These are phyloP conservation scores for Pogonocichla stellata DNA, from an alignment of 2,113 vertebrate species.

Conservation along the genomic window DNA sequence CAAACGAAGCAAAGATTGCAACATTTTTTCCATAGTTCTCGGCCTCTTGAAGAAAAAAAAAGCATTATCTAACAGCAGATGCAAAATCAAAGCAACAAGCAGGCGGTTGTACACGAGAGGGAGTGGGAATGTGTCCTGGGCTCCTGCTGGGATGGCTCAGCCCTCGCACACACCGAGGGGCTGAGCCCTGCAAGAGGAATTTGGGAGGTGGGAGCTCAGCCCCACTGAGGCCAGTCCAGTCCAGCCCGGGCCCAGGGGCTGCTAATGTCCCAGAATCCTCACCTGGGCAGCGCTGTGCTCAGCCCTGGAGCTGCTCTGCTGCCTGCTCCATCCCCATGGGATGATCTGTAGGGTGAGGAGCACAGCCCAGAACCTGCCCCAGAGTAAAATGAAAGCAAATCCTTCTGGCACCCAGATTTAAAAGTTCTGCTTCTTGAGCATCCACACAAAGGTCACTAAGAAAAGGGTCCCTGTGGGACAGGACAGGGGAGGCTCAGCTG, in stretches of 20 bases:
- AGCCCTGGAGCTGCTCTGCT: not conserved
- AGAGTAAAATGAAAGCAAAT: rapidly evolving
- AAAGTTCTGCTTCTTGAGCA: not conserved
- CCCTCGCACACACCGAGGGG: rapidly evolving
- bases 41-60: not conserved
- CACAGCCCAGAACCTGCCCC: not conserved
- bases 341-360: not conserved
- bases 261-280: rapidly evolving
- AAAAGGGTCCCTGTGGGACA: not conserved
- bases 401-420: not conserved
- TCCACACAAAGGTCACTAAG: rapidly evolving
- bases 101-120: not conserved
- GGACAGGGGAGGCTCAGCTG: not conserved
- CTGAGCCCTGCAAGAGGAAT: not conserved
- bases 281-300: rapidly evolving
- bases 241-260: not conserved
- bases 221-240: rapidly evolving
- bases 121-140: not conserved
- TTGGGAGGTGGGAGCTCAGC: not conserved
- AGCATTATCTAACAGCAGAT: not conserved
- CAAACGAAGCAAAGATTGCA: slow-evolving; percentile 29
- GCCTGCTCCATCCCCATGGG: rapidly evolving
- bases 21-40: slow-evolving; percentile 55
- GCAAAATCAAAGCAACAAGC: not conserved
- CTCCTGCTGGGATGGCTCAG: not conserved